A percentile compares a stretch with the other conserved stretches of the same genome.
Evolutionary conservation across 1,140 invertebrate species (phyloP).

Genomic region (Atopsyche davidsoni): DNA sequence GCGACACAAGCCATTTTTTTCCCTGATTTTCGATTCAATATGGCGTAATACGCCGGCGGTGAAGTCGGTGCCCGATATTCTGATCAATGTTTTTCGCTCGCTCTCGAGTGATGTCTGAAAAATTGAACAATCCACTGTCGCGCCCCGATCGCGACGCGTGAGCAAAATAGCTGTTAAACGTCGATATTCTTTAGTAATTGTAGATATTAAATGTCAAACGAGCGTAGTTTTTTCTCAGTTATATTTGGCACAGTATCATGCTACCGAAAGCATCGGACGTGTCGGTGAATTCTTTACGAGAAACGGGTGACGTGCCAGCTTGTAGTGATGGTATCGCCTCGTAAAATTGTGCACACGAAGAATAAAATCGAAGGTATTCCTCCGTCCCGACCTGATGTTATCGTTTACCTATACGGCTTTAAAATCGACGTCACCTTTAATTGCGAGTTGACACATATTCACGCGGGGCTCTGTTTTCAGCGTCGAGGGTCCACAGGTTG

Average conservation of each 20-base stretch:
- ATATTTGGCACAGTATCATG: conserved; percentile 21
- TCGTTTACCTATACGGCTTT: conserved; percentile 18
- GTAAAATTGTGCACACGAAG: conserved; percentile 16
- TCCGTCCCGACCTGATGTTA: conserved; percentile 12
- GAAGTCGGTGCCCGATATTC: conserved; percentile 11
- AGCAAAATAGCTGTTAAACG: too few species aligned
- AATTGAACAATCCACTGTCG: too few species aligned
- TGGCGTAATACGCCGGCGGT: conserved; percentile 16
- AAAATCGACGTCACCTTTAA: conserved; percentile 22
- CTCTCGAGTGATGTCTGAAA: too few species aligned
- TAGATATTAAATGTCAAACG: conserved; percentile 18
- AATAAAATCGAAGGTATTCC: conserved; percentile 19
- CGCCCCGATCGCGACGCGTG: too few species aligned
- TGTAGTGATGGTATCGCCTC: conserved; percentile 24
- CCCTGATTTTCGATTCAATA: conserved; percentile 14
- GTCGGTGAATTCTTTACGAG: conserved; percentile 5
- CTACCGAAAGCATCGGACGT: conserved; percentile 2
- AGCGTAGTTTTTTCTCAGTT: conserved; percentile 8
- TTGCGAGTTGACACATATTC: conserved; percentile 8
- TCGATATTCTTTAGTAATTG: too few species aligned
- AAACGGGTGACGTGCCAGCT: background rate
- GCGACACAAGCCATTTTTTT: too few species aligned
- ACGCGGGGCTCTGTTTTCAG: conserved; percentile 20
- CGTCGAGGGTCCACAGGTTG: conserved; percentile 45
- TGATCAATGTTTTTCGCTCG: conserved; percentile 2